Evolutionary conservation across 2,113 vertebrate species (phyloP).

Genomic region (Vulpes lagopus): DNA sequence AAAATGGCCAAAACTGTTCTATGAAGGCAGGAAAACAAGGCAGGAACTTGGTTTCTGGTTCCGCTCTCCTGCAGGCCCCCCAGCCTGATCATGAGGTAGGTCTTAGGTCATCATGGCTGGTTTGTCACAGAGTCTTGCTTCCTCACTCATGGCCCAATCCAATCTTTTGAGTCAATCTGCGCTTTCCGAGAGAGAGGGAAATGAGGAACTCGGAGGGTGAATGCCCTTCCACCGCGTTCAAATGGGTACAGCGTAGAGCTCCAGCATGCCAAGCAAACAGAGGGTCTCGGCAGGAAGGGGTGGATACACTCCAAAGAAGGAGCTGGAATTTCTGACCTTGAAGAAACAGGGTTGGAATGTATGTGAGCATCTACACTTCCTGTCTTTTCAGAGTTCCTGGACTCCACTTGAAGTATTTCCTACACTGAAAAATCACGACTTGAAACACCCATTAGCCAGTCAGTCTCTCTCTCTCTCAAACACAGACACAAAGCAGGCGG

Average conservation of each 20-base stretch:
- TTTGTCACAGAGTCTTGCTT: neutral
- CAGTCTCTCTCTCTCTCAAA: neutral
- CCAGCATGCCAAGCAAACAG: accelerated
- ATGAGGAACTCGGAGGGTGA: neutral
- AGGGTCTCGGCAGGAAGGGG: neutral
- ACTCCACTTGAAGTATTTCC: neutral
- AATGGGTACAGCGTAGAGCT: neutral
- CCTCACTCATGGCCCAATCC: neutral
- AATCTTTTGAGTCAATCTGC: neutral
- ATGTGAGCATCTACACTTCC: accelerated
- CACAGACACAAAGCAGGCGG: constrained; percentile 20
- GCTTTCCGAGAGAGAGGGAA: neutral
- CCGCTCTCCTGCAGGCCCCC: neutral
- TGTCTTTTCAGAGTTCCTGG: neutral
- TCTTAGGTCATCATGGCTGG: neutral
- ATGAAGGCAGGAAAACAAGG: constrained; percentile 11
- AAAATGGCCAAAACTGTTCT: neutral
- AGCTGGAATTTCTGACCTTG: neutral
- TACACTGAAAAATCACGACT: neutral
- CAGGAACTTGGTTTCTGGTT: neutral
- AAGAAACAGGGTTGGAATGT: neutral
- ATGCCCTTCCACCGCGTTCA: neutral
- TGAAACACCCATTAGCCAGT: neutral
- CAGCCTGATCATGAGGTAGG: neutral
- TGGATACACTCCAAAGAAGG: neutral